Conservation (phyloP, 92 coral and sea anemone genomes). For the Porites divaricata region DNA sequence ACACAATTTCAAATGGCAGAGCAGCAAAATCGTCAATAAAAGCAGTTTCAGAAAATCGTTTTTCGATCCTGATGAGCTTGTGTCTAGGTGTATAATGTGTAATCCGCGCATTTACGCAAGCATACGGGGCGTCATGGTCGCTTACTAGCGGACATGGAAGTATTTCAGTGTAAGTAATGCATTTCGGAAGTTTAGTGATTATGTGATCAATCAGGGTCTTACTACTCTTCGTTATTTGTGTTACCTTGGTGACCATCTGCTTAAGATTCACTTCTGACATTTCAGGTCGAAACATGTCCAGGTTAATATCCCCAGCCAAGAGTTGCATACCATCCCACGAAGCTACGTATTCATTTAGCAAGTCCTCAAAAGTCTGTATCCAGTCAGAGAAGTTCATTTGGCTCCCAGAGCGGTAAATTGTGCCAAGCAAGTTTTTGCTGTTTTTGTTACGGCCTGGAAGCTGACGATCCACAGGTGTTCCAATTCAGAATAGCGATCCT, state of each 20-base stretch:
- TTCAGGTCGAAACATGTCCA: conserved; percentile 33
- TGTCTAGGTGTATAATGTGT: conserved; percentile 21
- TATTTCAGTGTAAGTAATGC: conserved; percentile 43
- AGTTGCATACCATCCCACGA: conserved; percentile 66
- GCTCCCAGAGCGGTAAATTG: conserved; percentile 58
- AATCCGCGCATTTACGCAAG: conserved; percentile 27
- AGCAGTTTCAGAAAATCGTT: too few relatives aligned
- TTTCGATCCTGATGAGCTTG: not conserved
- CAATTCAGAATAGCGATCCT: too few relatives aligned
- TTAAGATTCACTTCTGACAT: conserved; percentile 35
- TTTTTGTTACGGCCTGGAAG: conserved; percentile 50
- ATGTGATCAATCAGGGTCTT: conserved; percentile 49
- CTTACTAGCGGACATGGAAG: conserved; percentile 53
- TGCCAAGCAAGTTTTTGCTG: conserved; percentile 62
- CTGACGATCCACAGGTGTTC: conserved; percentile 73
- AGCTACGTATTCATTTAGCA: conserved; percentile 43
- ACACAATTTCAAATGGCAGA: too few relatives aligned
- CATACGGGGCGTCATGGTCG: conserved; percentile 56
- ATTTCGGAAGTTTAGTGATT: conserved; percentile 33
- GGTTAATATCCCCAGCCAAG: conserved; percentile 22
- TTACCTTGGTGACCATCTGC: conserved; percentile 48
- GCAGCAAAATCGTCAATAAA: too few relatives aligned
- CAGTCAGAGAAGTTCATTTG: conserved; percentile 35
- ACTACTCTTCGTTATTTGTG: conserved; percentile 13
- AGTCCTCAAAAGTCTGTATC: conserved; percentile 38